phyloP scores from a whole-genome alignment of 2,113 vertebrate genomes.

The Clarias magur region DNA sequence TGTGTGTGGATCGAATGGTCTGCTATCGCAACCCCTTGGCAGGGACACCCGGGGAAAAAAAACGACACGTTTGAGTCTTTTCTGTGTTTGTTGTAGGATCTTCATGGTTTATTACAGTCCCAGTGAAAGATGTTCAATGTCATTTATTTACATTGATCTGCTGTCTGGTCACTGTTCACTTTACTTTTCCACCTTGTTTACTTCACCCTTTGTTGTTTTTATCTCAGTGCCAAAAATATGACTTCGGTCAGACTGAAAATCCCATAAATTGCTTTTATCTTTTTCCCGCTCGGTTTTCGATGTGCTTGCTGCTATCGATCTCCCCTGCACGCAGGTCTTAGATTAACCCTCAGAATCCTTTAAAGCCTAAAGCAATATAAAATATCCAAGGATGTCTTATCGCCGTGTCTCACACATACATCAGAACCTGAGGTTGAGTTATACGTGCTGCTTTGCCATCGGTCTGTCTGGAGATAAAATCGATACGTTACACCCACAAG shows the following conservation, averaged over 20 bases:
- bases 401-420: background rate
- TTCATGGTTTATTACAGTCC: background rate
- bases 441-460: background rate
- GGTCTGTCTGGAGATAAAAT: background rate
- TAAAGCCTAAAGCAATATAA: constrained; percentile 6
- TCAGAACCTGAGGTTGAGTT: constrained; percentile 7
- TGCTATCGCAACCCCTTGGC: no score
- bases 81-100: background rate
- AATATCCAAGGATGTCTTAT: constrained; percentile 20
- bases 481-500: background rate
- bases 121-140: constrained; percentile 4
- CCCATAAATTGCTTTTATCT: background rate
- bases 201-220: background rate
- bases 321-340: background rate
- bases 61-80: background rate
- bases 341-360: constrained; percentile 2
- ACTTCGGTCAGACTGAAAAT: constrained; percentile 7
- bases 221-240: background rate
- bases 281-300: background rate
- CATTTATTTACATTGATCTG: constrained; percentile 11
- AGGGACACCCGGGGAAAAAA: no score
- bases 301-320: constrained; percentile 1
- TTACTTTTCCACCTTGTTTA: constrained; percentile 5
- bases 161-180: background rate
- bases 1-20: no score